These are phyloP conservation scores for Agrochola lychnidis DNA, from an alignment of 2,888 invertebrate genomes.

Conservation along the genomic window DNA sequence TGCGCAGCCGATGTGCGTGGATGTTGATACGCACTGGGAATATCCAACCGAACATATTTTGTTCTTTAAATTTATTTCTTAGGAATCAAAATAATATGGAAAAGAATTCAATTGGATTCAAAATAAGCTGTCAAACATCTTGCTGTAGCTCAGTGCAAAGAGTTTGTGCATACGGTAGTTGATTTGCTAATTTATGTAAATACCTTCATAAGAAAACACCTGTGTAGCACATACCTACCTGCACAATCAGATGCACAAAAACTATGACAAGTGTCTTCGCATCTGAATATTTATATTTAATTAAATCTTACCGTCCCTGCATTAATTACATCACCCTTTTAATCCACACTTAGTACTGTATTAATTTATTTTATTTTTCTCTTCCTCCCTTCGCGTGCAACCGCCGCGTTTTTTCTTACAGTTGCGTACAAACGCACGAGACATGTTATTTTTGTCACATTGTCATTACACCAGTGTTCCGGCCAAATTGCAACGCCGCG, in stretches of 20 bases:
- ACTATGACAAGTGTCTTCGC: constrained; percentile 9
- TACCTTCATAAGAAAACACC: neutral
- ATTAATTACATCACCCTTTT: constrained; percentile 15
- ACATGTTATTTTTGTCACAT: constrained; percentile 87
- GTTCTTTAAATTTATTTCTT: neutral
- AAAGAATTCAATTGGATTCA: neutral
- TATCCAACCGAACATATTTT: neutral
- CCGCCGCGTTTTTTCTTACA: constrained; percentile 29
- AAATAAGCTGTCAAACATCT: neutral
- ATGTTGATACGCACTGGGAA: constrained; percentile 31
- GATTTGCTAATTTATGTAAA: constrained; percentile 8
- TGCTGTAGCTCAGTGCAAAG: neutral
- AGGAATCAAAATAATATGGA: neutral
- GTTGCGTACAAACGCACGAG: constrained; percentile 56
- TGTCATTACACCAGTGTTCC: constrained; percentile 87
- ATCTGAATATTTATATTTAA: constrained; percentile 27
- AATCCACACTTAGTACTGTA: neutral
- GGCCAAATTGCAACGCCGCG: constrained; percentile 86
- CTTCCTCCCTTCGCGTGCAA: neutral
- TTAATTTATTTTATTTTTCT: constrained; percentile 8
- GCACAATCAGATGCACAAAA: neutral
- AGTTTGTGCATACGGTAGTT: neutral
- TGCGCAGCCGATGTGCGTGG: constrained; percentile 46
- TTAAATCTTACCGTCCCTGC: neutral
- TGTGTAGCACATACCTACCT: constrained; percentile 23